These are phyloP conservation scores for Hemibagrus guttatus DNA, from an alignment of 2,797 vertebrate species.

Conservation along the genomic window DNA sequence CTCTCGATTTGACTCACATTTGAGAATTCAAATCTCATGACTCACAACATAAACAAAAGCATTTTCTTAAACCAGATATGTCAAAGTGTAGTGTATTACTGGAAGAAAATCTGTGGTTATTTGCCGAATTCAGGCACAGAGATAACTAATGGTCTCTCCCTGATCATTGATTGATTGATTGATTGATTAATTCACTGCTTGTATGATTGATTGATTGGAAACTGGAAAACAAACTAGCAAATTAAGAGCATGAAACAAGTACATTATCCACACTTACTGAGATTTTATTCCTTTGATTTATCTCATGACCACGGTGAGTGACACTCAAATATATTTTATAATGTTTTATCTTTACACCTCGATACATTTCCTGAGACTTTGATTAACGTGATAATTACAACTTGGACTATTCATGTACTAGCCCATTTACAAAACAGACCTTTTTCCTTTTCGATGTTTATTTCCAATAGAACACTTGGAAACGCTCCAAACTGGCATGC, in stretches of 20 bases:
- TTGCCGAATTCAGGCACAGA: too few species aligned
- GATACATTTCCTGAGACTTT: neutral
- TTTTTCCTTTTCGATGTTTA: neutral
- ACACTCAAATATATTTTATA: neutral
- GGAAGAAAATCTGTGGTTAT: too few species aligned
- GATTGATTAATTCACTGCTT: too few species aligned
- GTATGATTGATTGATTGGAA: neutral
- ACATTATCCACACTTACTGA: neutral
- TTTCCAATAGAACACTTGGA: neutral
- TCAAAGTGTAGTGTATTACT: too few species aligned
- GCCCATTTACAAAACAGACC: neutral
- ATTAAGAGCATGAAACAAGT: neutral
- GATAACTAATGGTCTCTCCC: too few species aligned
- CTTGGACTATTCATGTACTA: neutral
- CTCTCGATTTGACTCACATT: too few species aligned
- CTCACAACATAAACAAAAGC: too few species aligned
- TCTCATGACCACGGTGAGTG: neutral
- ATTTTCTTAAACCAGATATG: too few species aligned
- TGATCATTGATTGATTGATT: too few species aligned
- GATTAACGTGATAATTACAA: neutral
- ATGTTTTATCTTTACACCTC: neutral
- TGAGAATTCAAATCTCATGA: too few species aligned
- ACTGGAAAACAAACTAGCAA: neutral
- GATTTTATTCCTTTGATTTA: neutral
- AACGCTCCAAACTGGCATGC: neutral